Percentiles rank a stretch among this genome's conserved stretches.
These are phyloP conservation scores for Dolomedes plantarius DNA, from an alignment of 2,888 invertebrate genomes.

Conservation along the genomic window DNA sequence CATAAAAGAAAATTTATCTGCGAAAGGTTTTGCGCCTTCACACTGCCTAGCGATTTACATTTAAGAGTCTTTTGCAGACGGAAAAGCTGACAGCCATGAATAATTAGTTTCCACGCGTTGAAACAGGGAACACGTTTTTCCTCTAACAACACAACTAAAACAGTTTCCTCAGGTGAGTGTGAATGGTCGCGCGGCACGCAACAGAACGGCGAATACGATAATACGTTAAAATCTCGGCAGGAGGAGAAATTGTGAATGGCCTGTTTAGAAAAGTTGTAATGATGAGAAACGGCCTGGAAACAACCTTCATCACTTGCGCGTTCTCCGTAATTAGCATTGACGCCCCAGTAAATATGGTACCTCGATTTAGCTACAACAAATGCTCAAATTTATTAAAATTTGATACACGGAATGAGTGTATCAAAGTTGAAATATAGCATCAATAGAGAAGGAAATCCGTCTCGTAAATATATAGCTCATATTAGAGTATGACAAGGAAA, in stretches of 20 bases:
- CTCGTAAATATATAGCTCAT: too few relatives aligned
- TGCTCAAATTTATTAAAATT: too few relatives aligned
- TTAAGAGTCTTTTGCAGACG: constrained; percentile 29
- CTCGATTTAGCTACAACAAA: too few relatives aligned
- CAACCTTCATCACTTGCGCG: constrained; percentile 38
- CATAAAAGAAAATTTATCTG: too few relatives aligned
- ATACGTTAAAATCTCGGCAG: constrained; percentile 47
- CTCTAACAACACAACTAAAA: not conserved
- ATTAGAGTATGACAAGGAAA: too few relatives aligned
- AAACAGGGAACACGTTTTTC: constrained; percentile 34
- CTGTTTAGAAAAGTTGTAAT: constrained; percentile 30
- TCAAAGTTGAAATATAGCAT: too few relatives aligned
- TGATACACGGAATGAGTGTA: too few relatives aligned
- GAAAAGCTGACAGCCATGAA: constrained; percentile 55
- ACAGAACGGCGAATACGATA: constrained; percentile 28
- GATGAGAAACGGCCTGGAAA: constrained; percentile 45
- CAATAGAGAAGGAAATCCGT: too few relatives aligned
- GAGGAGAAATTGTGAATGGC: constrained; percentile 23
- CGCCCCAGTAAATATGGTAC: constrained; percentile 35
- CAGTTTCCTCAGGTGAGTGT: constrained; percentile 3
- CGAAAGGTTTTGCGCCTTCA: too few relatives aligned
- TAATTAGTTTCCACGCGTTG: constrained; percentile 61
- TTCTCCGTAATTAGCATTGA: constrained; percentile 51
- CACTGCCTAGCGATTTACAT: too few relatives aligned
- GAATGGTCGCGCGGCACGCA: constrained; percentile 29